Percentiles rank a stretch among this genome's conserved stretches.
Conservation (phyloP, 2,888 invertebrate genomes). For the Sesia apiformis region DNA sequence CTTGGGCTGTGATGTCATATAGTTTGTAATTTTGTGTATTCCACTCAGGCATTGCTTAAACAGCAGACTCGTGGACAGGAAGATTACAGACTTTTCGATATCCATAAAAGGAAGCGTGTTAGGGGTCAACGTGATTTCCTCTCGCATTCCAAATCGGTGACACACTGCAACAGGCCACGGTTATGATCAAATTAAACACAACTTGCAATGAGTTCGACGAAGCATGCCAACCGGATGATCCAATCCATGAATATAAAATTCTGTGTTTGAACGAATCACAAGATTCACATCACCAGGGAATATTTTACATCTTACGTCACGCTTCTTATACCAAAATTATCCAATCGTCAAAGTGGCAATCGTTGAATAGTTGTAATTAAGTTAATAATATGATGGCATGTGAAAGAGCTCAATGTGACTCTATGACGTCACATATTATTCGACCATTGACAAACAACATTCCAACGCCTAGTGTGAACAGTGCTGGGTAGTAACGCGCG, state of each 20-base stretch:
- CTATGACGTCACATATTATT: constrained; percentile 61
- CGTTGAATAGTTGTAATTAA: constrained; percentile 44
- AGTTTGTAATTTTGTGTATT: constrained; percentile 8
- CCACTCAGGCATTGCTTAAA: constrained; percentile 7
- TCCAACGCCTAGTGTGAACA: constrained; percentile 61
- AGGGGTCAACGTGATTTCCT: constrained; percentile 66
- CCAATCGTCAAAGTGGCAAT: constrained; percentile 35
- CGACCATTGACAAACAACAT: constrained; percentile 73
- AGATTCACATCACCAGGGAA: constrained; percentile 26
- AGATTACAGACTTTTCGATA: constrained; percentile 42
- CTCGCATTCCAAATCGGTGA: constrained; percentile 62
- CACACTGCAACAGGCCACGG: constrained; percentile 42
- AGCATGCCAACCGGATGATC: constrained; percentile 48
- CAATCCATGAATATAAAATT: constrained; percentile 48
- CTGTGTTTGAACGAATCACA: constrained; percentile 28
- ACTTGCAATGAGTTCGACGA: constrained; percentile 49
- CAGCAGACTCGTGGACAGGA: constrained; percentile 31
- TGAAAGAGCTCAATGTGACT: constrained; percentile 36
- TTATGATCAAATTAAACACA: constrained; percentile 55
- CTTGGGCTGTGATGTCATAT: constrained; percentile 27
- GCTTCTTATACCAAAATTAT: constrained; percentile 38
- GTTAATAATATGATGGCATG: constrained; percentile 21
- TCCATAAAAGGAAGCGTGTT: constrained; percentile 56
- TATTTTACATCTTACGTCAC: neutral
- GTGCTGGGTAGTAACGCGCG: constrained; percentile 51